Conservation (phyloP, 2,797 vertebrate species). For the Myiotriccus ornatus region DNA sequence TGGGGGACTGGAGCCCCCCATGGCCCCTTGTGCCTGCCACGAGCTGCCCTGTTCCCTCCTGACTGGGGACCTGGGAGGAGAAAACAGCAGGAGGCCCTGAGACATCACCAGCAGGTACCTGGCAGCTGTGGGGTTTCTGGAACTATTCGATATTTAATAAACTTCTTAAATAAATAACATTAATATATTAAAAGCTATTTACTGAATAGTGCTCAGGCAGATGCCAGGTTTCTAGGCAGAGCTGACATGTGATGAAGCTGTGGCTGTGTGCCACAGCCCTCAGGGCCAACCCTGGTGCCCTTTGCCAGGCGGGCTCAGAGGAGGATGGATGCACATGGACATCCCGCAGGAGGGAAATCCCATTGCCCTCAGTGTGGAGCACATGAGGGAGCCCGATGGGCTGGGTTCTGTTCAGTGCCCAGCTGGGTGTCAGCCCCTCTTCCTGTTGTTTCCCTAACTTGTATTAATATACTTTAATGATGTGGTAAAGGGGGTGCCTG, state of each 20-base stretch:
- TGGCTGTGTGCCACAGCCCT: background rate
- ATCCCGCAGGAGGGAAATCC: background rate
- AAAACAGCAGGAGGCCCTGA: background rate
- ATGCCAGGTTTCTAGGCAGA: background rate
- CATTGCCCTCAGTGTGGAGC: accelerated
- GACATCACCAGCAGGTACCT: background rate
- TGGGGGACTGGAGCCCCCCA: accelerated
- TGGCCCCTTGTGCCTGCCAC: accelerated
- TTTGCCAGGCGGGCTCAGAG: background rate
- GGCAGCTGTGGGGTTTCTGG: background rate
- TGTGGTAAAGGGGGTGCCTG: background rate
- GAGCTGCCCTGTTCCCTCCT: background rate
- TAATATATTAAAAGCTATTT: background rate
- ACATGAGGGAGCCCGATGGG: accelerated
- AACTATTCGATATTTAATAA: background rate
- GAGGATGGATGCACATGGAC: accelerated
- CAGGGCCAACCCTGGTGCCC: background rate
- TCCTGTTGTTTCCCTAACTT: background rate
- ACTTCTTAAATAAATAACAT: background rate
- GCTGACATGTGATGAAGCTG: accelerated
- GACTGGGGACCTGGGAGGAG: background rate
- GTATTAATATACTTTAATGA: background rate
- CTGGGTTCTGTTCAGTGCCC: background rate
- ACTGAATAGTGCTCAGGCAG: background rate
- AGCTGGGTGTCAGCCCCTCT: background rate